Evolutionary conservation across 2,888 invertebrate species (phyloP), one percentile per base, ranked within the genome.

Genomic region (Caenorhabditis sp.): DNA sequence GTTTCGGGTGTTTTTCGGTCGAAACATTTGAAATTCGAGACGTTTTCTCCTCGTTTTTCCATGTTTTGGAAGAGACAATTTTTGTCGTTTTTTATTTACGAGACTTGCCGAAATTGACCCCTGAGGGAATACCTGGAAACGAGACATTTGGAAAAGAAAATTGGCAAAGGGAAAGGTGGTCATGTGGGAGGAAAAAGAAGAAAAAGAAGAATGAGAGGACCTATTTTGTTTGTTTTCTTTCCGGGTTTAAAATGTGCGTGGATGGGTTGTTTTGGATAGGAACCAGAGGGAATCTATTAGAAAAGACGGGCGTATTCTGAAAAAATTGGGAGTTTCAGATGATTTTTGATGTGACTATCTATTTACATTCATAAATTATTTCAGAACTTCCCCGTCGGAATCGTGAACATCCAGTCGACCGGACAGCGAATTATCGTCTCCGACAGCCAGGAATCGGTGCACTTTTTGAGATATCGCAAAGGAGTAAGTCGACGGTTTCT

Each of bases 361-460:
- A n/a, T n/a, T n/a, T n/a, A n/a, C n/a, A 35, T 24, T 9, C 13
- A 37, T 37, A 65, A 68, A 68, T 58, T 68, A 40, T 93, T 93
- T 67, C 92, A 95, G 95, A 97, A 98, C 93, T 95, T 99, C 93
- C 98, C 98, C 15, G 97, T 98, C 92, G 95, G 95, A 85, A 96
- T 99, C 85, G 95, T 96, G 0, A 96, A 96, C 87, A 96, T 99
- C 84, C 96, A 97, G 92, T 95, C 97, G 0, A 95, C 97, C 93
- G 97, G 98, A 0, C 96, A 97, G 91, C 94, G 99, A 76, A 96
- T 99, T 84, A 96, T 95, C 91, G 98, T 96, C 0, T 95, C 96
- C 0, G 99, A 99, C 92, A 95, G 97, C 0, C 97, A 97, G 92
- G 99, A 99, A 92, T 97, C 97, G 24, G 95, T 99, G 28, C 97